Percentiles rank a stretch among this genome's conserved stretches.
phyloP scores from a whole-genome alignment of 1,140 invertebrate species.

The Melipona quadrifasciata region DNA sequence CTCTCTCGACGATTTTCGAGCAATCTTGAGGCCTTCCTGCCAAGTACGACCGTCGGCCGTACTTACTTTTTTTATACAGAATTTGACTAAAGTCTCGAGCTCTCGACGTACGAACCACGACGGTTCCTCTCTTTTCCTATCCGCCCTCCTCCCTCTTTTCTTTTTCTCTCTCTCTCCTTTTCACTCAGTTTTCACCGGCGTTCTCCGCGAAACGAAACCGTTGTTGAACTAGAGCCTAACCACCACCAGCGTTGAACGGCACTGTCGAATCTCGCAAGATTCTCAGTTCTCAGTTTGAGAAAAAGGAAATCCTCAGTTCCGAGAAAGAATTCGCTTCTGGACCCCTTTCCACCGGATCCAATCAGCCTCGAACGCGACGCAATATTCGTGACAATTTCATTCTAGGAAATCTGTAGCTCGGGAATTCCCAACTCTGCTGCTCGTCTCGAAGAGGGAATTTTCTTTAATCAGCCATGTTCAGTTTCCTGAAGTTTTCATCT shows the following conservation, averaged over 20 bases:
- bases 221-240: too few species aligned
- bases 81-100: constrained; percentile 27
- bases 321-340: background rate
- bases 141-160: too few species aligned
- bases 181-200: too few species aligned
- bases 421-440: too few species aligned
- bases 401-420: too few species aligned
- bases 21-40: constrained; percentile 71
- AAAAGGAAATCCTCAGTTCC: too few species aligned
- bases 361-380: too few species aligned
- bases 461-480: background rate
- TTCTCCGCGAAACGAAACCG: too few species aligned
- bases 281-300: too few species aligned
- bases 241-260: too few species aligned
- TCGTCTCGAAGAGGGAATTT: too few species aligned
- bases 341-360: background rate
- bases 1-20: constrained; percentile 70
- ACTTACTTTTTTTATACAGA: constrained; percentile 32
- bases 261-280: too few species aligned
- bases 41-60: constrained; percentile 62
- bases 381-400: background rate
- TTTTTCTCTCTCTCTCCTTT: background rate
- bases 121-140: background rate
- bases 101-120: background rate
- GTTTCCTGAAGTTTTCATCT: background rate